Conservation (phyloP, 2,888 invertebrate genomes). For the Perizoma affinitatum region DNA sequence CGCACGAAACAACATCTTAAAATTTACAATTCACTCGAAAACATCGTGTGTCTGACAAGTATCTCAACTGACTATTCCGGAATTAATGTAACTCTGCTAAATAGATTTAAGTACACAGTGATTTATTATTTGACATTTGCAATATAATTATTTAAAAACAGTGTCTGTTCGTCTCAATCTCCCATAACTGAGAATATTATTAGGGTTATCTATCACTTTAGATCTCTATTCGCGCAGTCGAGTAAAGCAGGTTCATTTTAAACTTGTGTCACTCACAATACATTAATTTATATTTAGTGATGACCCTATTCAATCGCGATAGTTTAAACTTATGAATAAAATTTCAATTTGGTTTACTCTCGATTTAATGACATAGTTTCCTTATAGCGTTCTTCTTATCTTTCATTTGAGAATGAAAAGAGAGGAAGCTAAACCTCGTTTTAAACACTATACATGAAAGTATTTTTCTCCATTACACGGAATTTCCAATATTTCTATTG, state of each 20-base stretch:
- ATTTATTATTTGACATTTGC: slow-evolving; percentile 62
- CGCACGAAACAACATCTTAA: slow-evolving; percentile 3
- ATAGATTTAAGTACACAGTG: slow-evolving; percentile 47
- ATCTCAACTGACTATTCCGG: slow-evolving; percentile 24
- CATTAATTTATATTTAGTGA: background rate
- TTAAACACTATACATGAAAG: background rate
- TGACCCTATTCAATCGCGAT: slow-evolving; percentile 6
- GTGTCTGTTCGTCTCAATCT: slow-evolving; percentile 49
- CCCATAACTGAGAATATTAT: slow-evolving; percentile 27
- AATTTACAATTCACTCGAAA: background rate
- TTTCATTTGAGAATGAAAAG: too few relatives aligned
- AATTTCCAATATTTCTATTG: slow-evolving; percentile 20
- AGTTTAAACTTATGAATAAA: slow-evolving; percentile 1
- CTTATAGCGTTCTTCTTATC: too few relatives aligned
- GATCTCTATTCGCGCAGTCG: background rate
- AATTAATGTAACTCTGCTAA: slow-evolving; percentile 19
- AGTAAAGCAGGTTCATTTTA: background rate
- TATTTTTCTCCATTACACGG: slow-evolving; percentile 19
- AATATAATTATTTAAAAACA: slow-evolving; percentile 55
- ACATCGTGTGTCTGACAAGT: slow-evolving; percentile 11
- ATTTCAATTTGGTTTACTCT: too few relatives aligned
- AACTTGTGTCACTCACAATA: slow-evolving; percentile 2
- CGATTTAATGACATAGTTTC: too few relatives aligned
- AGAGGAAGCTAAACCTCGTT: too few relatives aligned
- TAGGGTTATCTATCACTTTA: slow-evolving; percentile 5